A percentile compares a stretch with the other conserved stretches of the same genome.
phyloP scores from a whole-genome alignment of 2,888 invertebrate genomes.

The Pseudolycoriella hygida region DNA sequence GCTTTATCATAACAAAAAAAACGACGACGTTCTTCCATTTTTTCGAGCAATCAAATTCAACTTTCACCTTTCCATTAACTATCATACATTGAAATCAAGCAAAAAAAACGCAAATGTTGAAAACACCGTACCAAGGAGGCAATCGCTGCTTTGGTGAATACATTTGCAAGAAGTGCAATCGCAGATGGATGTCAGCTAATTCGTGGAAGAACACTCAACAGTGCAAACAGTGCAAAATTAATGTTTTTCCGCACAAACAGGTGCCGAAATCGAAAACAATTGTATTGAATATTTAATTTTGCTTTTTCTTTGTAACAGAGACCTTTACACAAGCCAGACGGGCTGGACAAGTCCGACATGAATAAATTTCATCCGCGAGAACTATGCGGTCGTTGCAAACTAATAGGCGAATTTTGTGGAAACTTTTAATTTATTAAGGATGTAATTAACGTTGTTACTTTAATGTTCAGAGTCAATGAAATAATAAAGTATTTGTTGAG shows the following conservation, averaged over 20 bases:
- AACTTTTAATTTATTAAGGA: no score
- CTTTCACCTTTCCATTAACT: no score
- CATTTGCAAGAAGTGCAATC: not conserved
- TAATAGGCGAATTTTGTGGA: not conserved
- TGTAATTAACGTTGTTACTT: no score
- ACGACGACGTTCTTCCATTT: no score
- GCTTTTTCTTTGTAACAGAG: not conserved
- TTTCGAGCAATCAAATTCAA: no score
- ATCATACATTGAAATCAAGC: no score
- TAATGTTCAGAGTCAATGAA: no score
- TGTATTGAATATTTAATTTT: not conserved
- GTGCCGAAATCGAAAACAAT: not conserved
- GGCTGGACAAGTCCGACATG: not conserved
- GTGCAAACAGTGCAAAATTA: not conserved
- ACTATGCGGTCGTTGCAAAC: slow-evolving; percentile 1
- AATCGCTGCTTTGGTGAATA: slow-evolving; percentile 1
- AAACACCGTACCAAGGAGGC: slow-evolving; percentile 1
- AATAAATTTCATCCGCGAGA: slow-evolving; percentile 1
- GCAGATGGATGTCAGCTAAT: not conserved
- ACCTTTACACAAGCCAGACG: not conserved
- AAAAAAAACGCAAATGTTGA: no score
- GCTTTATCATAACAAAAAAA: no score
- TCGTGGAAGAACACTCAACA: not conserved
- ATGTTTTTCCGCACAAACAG: slow-evolving; percentile 3
- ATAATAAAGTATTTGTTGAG: no score